These are phyloP conservation scores for Aulostomus chinensis DNA, from an alignment of 2,797 vertebrate genomes.

Conservation along the genomic window DNA sequence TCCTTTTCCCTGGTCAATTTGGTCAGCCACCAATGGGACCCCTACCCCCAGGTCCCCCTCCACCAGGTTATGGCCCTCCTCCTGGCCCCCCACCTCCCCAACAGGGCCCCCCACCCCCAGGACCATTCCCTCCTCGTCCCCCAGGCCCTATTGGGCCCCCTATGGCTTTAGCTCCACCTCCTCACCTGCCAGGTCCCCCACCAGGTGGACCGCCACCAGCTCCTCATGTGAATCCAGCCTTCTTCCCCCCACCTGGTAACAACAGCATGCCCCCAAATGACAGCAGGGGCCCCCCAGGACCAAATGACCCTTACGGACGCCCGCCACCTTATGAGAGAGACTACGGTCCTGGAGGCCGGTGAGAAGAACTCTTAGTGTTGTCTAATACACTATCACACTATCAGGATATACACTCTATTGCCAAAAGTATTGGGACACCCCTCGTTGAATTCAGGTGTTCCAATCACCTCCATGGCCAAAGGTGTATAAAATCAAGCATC, in stretches of 20 bases:
- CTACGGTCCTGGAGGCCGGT: slow-evolving; percentile 97
- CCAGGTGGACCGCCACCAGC: slow-evolving; percentile 97
- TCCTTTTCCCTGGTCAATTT: slow-evolving; percentile 97
- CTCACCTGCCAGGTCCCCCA: slow-evolving; percentile 94
- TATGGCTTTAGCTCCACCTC: slow-evolving; percentile 93
- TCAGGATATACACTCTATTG: too few relatives aligned
- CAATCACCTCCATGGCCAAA: too few relatives aligned
- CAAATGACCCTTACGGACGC: slow-evolving; percentile 93
- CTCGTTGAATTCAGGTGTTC: too few relatives aligned
- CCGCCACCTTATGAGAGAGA: slow-evolving; percentile 97
- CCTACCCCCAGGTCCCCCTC: slow-evolving; percentile 90
- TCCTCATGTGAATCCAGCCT: slow-evolving; percentile 98
- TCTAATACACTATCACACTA: too few relatives aligned
- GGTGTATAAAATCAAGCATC: too few relatives aligned
- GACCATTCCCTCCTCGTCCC: slow-evolving; percentile 93
- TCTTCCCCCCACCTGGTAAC: slow-evolving; percentile 96
- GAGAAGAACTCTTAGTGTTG: slow-evolving; percentile 42
- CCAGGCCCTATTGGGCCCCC: slow-evolving; percentile 95
- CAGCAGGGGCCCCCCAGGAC: slow-evolving; percentile 88
- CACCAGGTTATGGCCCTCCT: slow-evolving; percentile 92
- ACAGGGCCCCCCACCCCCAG: slow-evolving; percentile 89
- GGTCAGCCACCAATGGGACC: slow-evolving; percentile 93
- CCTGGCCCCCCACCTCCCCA: slow-evolving; percentile 93
- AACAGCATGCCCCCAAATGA: slow-evolving; percentile 94
- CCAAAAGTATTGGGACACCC: too few relatives aligned